Percentiles rank a stretch among this genome's conserved stretches.
Evolutionary conservation across 2,888 invertebrate species (phyloP).

Genomic region (Ormyrus thymus): DNA sequence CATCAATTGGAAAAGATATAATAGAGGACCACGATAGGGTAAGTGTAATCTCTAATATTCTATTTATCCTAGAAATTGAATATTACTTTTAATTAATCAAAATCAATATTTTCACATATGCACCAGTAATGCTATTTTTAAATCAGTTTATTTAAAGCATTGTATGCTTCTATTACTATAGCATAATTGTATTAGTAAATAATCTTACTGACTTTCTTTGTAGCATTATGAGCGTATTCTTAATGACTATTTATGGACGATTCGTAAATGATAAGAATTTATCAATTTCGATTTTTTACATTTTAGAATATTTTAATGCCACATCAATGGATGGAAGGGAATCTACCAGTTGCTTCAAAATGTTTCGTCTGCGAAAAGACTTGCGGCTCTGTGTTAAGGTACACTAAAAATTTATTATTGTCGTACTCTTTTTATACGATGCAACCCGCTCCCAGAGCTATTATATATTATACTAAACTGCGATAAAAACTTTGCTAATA

Average conservation of each 20-base stretch:
- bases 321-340: slow-evolving; percentile 99
- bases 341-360: slow-evolving; percentile 94
- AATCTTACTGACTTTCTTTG: too few relatives aligned
- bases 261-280: background rate
- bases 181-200: too few relatives aligned
- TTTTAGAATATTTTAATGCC: slow-evolving; percentile 91
- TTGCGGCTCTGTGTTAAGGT: slow-evolving; percentile 96
- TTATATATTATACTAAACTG: background rate
- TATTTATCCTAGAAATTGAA: background rate
- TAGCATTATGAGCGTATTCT: too few relatives aligned
- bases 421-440: background rate
- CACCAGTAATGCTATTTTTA: too few relatives aligned
- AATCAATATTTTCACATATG: too few relatives aligned
- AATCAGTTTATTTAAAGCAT: too few relatives aligned
- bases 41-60: slow-evolving; percentile 66
- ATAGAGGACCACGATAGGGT: slow-evolving; percentile 95
- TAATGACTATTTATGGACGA: too few relatives aligned
- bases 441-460: slow-evolving; percentile 22
- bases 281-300: slow-evolving; percentile 11
- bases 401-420: slow-evolving; percentile 38
- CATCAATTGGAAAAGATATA: slow-evolving; percentile 95
- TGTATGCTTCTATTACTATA: too few relatives aligned
- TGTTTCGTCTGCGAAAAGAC: slow-evolving; percentile 96
- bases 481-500: slow-evolving; percentile 65
- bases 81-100: background rate